These are phyloP conservation scores for Bombyx mandarina DNA, from an alignment of 1,140 invertebrate species.

Conservation along the genomic window DNA sequence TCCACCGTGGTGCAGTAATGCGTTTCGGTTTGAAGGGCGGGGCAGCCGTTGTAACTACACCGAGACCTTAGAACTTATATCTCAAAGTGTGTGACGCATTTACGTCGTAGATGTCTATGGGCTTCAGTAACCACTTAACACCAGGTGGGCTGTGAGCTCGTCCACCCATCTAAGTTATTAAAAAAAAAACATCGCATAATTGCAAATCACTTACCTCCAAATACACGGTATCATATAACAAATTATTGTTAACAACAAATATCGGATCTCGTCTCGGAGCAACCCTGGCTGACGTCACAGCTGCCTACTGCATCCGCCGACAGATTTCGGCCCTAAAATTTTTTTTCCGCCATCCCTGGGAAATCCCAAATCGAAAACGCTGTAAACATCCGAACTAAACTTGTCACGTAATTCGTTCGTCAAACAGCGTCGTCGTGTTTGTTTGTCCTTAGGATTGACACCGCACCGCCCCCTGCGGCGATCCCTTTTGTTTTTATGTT, in stretches of 20 bases:
- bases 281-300: background rate
- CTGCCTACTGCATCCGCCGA: constrained; percentile 20
- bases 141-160: no score
- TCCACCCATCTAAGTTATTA: no score
- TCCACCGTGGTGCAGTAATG: no score
- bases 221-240: background rate
- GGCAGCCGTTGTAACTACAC: no score
- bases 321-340: constrained; percentile 13
- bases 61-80: no score
- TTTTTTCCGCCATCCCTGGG: constrained; percentile 25
- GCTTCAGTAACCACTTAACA: no score
- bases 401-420: constrained; percentile 61
- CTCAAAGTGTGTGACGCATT: no score
- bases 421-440: constrained; percentile 37
- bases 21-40: no score
- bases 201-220: no score
- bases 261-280: background rate
- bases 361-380: constrained; percentile 24
- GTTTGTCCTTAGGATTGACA: constrained; percentile 63
- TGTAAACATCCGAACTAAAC: constrained; percentile 29
- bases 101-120: no score
- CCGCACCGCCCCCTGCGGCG: constrained; percentile 29
- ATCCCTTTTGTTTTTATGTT: constrained; percentile 51
- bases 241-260: constrained; percentile 1
- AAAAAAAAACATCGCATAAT: no score